Conservation (phyloP, 2,888 invertebrate species). For the Helicoverpa assulta region DNA sequence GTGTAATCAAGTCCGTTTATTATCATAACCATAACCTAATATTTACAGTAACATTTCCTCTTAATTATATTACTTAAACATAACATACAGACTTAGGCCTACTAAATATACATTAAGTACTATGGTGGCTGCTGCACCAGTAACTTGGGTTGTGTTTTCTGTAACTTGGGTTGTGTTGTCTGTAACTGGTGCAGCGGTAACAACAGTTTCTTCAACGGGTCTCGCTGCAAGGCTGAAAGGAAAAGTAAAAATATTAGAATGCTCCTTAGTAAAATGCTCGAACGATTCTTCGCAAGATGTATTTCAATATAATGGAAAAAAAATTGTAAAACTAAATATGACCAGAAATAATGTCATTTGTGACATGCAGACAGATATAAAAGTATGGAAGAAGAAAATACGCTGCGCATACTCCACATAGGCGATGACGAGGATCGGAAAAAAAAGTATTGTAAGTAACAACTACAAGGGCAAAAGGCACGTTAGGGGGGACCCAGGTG, state of each 20-base stretch:
- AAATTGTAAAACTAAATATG: too few species aligned
- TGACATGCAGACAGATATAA: too few species aligned
- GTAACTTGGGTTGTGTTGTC: background rate
- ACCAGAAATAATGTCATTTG: too few species aligned
- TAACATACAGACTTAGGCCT: conserved; percentile 22
- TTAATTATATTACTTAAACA: conserved; percentile 12
- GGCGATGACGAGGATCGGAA: too few species aligned
- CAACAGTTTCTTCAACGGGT: background rate
- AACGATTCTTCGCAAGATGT: too few species aligned
- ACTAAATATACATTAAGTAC: conserved; percentile 32
- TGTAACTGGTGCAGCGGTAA: background rate
- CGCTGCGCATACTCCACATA: too few species aligned
- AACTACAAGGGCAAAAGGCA: too few species aligned
- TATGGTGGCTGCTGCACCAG: conserved; percentile 25
- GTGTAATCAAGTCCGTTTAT: background rate
- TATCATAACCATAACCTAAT: background rate
- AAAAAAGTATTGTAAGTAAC: too few species aligned
- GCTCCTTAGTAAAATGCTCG: too few species aligned
- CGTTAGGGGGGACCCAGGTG: too few species aligned
- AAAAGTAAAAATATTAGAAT: background rate
- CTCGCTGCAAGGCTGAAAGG: background rate
- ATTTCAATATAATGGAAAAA: too few species aligned
- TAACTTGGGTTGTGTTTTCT: background rate
- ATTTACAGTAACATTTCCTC: background rate
- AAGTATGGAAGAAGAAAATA: too few species aligned